These are phyloP conservation scores for Leptinotarsa lineolata DNA, from an alignment of 1,140 invertebrate genomes.

Conservation along the genomic window DNA sequence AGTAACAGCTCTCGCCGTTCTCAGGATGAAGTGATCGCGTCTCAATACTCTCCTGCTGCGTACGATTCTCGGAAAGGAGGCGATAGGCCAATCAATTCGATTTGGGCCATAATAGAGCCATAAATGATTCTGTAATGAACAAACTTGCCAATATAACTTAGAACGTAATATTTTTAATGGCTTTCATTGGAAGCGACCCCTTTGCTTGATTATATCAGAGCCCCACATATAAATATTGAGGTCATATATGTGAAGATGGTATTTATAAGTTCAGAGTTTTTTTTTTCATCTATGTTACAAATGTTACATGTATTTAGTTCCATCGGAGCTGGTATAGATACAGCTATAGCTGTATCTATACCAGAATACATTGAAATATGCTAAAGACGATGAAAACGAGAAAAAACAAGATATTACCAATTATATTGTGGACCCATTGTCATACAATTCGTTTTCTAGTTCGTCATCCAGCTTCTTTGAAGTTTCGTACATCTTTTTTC, in stretches of 20 bases:
- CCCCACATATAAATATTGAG: not conserved
- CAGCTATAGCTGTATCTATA: not conserved
- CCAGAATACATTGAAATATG: too few species aligned
- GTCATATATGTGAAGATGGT: not conserved
- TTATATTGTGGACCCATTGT: too few species aligned
- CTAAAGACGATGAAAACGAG: too few species aligned
- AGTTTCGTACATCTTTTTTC: not conserved
- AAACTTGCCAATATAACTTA: too few species aligned
- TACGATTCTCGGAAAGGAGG: not conserved
- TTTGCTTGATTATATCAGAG: not conserved
- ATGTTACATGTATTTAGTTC: not conserved
- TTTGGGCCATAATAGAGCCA: too few species aligned
- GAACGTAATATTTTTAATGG: not conserved
- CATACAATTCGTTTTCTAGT: not conserved
- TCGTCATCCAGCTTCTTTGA: not conserved
- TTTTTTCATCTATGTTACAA: not conserved
- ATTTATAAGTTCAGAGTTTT: not conserved
- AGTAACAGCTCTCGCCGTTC: slow-evolving; percentile 42
- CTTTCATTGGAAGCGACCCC: not conserved
- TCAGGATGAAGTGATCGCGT: slow-evolving; percentile 36
- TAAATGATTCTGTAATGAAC: too few species aligned
- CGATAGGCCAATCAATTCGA: not conserved
- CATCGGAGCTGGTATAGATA: not conserved
- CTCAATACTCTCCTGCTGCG: not conserved
- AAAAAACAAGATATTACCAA: too few species aligned